Evolutionary conservation across 2,113 vertebrate species (phyloP), one percentile per base, ranked within the genome.

Genomic region (Pachyramphus minor): DNA sequence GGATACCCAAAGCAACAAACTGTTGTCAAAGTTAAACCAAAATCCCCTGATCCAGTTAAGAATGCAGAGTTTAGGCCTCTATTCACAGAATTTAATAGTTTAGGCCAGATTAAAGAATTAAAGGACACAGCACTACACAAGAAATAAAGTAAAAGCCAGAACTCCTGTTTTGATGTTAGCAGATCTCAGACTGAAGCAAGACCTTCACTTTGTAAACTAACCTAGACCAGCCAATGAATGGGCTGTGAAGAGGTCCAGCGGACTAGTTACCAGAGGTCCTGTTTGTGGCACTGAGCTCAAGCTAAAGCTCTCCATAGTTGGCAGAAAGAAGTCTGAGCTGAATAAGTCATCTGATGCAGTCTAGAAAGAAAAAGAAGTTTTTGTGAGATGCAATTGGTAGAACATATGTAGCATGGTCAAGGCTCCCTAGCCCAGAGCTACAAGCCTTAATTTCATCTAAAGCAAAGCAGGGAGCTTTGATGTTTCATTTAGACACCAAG

Each of bases 301-400:
- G 23, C 25, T 63, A 77, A 96, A 84, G 64, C 53, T 82, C 55
- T 98, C 95, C 59, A 92, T 73, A 94, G 72, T 35, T 31, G 97
- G 64, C 85, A 84, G 91, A 96, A 99, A 99, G n/a, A 98, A 90
- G 44, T 98, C 98, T 68, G 98, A 93, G 42, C 98, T 98, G 96
- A 99, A 98, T 50, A 99, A 95, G 69, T 98, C 98, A 95, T 89
- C 98, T 1, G 98, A 90, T 90, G 98, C 49, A 86, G 96, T 94
- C 99, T 99, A 94, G 30, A 89, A 87, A 84, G 16, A 58, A 55
- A 37, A 72, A 33, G 42, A 23, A 25, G 7, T 2, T 11, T 31
- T 68, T 62, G n/a, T 90, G 45, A 95, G 64, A 71, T 42, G 11
- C 16, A 12, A 50, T 42, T 42, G 7, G 31, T 31, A 69, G 12